Evolutionary conservation across 2,888 invertebrate genomes (phyloP).

Genomic region (Drosophila subsilvestris): DNA sequence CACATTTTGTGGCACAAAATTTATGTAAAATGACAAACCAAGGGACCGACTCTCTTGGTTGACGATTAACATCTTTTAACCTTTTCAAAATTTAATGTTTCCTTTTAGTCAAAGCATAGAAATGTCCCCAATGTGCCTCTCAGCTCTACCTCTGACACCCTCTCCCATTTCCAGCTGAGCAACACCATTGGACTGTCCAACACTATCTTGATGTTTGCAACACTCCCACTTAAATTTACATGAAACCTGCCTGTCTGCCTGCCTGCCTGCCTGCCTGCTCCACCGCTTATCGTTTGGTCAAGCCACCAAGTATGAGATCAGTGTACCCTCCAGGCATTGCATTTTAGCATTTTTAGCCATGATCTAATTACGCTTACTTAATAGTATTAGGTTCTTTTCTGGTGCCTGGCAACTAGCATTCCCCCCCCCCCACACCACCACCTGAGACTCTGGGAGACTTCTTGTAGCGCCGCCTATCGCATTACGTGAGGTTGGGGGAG

Average conservation of each 20-base stretch:
- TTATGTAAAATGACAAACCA: neutral
- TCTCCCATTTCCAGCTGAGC: no score
- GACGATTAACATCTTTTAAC: neutral
- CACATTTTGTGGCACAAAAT: neutral
- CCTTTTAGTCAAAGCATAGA: no score
- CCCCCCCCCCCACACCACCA: neutral
- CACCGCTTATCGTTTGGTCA: neutral
- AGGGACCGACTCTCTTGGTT: neutral
- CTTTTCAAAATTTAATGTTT: neutral
- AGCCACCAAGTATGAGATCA: neutral
- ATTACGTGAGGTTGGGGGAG: conserved; percentile 31
- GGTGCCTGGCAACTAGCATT: neutral
- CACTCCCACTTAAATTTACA: neutral
- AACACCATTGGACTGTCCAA: neutral
- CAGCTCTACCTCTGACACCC: no score
- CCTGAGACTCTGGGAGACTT: neutral
- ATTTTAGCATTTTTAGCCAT: conserved; percentile 45
- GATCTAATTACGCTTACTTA: conserved; percentile 62
- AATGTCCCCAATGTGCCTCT: neutral
- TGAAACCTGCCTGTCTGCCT: neutral
- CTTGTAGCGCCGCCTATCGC: conserved; percentile 22
- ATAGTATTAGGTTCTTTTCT: conserved; percentile 15
- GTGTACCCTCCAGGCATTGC: neutral
- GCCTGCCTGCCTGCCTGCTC: neutral
- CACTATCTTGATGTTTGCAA: neutral